Evolutionary conservation across 92 coral and sea anemone genomes (phyloP).

Genomic region (Chrysogorgia sp.): DNA sequence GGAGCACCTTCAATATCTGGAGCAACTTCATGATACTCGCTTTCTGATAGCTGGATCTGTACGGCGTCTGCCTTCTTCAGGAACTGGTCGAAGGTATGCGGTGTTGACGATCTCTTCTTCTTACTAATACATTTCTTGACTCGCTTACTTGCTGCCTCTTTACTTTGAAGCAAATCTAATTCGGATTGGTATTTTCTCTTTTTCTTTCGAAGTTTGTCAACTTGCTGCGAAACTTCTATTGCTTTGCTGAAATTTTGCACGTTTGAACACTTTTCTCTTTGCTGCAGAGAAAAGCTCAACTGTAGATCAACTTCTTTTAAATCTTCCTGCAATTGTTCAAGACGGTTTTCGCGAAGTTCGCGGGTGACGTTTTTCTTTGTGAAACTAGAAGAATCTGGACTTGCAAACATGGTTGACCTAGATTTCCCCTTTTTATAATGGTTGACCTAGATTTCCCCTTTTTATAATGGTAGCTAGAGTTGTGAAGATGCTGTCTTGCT

Average conservation of each 20-base stretch:
- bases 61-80: constrained; percentile 13
- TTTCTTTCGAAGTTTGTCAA: constrained; percentile 54
- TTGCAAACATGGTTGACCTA: too few relatives aligned
- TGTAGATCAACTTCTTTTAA: constrained; percentile 55
- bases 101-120: constrained; percentile 42
- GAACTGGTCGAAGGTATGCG: constrained; percentile 30
- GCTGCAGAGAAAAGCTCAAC: constrained; percentile 37
- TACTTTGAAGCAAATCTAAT: too few relatives aligned
- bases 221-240: constrained; percentile 55
- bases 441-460: too few relatives aligned
- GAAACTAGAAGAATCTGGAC: too few relatives aligned
- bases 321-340: constrained; percentile 59
- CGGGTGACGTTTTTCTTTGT: too few relatives aligned
- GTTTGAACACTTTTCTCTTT: constrained; percentile 51
- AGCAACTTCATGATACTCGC: constrained; percentile 3
- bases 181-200: constrained; percentile 49
- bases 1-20: too few relatives aligned
- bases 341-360: constrained; percentile 45
- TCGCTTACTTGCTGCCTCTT: constrained; percentile 37
- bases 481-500: constrained; percentile 53
- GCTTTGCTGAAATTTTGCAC: constrained; percentile 55
- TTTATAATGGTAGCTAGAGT: constrained; percentile 48
- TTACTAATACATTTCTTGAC: constrained; percentile 40
- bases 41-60: neutral
- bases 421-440: too few relatives aligned